Evolutionary conservation across 1,140 invertebrate species (phyloP).

Genomic region (Nautilus pompilius): DNA sequence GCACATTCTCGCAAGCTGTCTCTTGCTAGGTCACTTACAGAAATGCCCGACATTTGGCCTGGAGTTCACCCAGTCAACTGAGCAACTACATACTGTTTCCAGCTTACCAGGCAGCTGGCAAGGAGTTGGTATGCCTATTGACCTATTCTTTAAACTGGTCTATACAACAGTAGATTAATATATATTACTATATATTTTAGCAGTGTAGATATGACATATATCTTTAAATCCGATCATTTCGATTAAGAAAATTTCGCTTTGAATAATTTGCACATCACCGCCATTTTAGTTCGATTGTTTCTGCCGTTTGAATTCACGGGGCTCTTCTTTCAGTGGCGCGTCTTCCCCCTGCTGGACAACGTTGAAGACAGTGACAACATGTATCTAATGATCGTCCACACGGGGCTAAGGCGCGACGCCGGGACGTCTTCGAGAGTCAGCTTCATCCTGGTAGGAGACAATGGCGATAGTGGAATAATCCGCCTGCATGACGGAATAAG

Average conservation of each 20-base stretch:
- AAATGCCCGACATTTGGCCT: neutral
- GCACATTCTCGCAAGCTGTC: neutral
- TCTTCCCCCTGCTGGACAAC: conserved; percentile 25
- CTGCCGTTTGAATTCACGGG: neutral
- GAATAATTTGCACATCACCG: neutral
- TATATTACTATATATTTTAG: neutral
- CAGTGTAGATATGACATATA: neutral
- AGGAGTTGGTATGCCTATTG: too few relatives aligned
- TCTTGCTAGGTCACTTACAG: neutral
- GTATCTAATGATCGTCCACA: conserved; percentile 32
- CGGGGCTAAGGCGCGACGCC: conserved; percentile 22
- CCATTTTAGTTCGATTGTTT: too few relatives aligned
- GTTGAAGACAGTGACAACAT: conserved; percentile 19
- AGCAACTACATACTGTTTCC: too few relatives aligned
- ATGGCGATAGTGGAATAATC: too few relatives aligned
- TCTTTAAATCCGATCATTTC: neutral
- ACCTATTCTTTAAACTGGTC: too few relatives aligned
- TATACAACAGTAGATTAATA: neutral
- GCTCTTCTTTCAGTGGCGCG: conserved; percentile 21
- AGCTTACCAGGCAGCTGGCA: too few relatives aligned
- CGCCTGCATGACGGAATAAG: too few relatives aligned
- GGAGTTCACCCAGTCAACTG: too few relatives aligned
- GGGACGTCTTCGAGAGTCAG: conserved; percentile 27
- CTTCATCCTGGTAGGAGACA: conserved; percentile 28
- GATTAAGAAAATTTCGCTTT: neutral